These are phyloP conservation scores for Epizoanthus stellaris DNA, from an alignment of 92 coral and sea anemone genomes.

Conservation along the genomic window DNA sequence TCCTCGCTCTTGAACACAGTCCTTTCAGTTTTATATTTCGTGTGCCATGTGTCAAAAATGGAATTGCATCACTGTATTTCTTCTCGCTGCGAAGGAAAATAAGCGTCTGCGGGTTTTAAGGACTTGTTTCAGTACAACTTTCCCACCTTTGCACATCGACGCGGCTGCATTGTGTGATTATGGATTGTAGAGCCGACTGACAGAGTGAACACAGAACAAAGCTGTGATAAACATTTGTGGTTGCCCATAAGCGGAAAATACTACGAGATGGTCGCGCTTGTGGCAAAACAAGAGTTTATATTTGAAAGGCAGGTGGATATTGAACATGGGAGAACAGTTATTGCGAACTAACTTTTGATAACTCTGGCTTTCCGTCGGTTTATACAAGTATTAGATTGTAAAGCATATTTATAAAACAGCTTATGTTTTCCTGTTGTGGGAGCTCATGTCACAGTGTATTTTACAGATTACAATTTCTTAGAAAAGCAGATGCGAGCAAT, in stretches of 20 bases:
- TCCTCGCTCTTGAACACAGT: no score
- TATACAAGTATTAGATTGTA: no score
- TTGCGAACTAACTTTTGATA: not conserved
- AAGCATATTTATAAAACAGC: no score
- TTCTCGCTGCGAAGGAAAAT: no score
- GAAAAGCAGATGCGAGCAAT: conserved; percentile 15
- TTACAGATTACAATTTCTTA: conserved; percentile 4
- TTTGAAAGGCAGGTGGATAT: conserved; percentile 33
- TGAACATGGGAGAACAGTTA: not conserved
- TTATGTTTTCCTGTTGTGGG: no score
- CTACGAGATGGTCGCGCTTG: conserved; percentile 1
- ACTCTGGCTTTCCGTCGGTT: not conserved
- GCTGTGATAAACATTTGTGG: conserved; percentile 30
- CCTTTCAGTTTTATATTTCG: not conserved
- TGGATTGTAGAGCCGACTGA: not conserved
- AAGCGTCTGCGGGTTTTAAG: no score
- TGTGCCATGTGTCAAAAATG: not conserved
- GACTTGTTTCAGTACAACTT: not conserved
- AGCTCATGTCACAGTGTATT: not conserved
- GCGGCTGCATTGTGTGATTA: not conserved
- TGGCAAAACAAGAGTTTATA: not conserved
- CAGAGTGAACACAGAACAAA: not conserved
- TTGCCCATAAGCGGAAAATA: conserved; percentile 4
- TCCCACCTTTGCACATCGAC: not conserved
- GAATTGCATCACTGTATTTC: not conserved